These are phyloP conservation scores for Alloplasta piceator DNA, from an alignment of 2,888 invertebrate species.

Conservation along the genomic window DNA sequence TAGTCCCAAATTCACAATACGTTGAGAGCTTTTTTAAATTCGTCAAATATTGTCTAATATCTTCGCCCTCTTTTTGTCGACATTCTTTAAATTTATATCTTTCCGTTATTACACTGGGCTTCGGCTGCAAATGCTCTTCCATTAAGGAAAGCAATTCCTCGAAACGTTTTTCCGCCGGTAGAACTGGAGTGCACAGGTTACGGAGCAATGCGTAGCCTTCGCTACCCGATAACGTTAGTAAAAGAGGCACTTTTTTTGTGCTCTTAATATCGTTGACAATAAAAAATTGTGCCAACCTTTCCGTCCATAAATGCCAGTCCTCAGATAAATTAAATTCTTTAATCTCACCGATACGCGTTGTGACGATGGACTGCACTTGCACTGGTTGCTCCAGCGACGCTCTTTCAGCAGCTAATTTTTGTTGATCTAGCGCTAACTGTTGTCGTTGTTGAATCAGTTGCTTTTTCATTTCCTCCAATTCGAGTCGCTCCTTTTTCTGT, in stretches of 20 bases:
- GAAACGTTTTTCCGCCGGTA: slow-evolving; percentile 31
- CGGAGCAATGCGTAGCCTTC: too few relatives aligned
- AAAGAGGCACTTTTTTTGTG: too few relatives aligned
- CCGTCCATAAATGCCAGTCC: too few relatives aligned
- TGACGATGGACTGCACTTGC: too few relatives aligned
- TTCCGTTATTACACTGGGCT: too few relatives aligned
- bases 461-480: not conserved
- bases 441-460: slow-evolving; percentile 2
- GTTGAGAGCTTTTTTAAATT: slow-evolving; percentile 53
- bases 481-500: not conserved
- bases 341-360: too few relatives aligned
- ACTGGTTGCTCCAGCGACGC: too few relatives aligned
- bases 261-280: slow-evolving; percentile 44
- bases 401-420: too few relatives aligned
- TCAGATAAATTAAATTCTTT: too few relatives aligned
- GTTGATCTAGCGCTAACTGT: too few relatives aligned
- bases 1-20: slow-evolving; percentile 50
- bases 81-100: too few relatives aligned
- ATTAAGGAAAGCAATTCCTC: slow-evolving; percentile 44
- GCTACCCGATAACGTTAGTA: too few relatives aligned
- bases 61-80: slow-evolving; percentile 47
- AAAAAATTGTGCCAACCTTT: slow-evolving; percentile 22
- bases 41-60: slow-evolving; percentile 50
- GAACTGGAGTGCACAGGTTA: slow-evolving; percentile 46
- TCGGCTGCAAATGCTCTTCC: slow-evolving; percentile 56